Conservation (phyloP, 2,113 vertebrate genomes). For the Mastomys coucha region DNA sequence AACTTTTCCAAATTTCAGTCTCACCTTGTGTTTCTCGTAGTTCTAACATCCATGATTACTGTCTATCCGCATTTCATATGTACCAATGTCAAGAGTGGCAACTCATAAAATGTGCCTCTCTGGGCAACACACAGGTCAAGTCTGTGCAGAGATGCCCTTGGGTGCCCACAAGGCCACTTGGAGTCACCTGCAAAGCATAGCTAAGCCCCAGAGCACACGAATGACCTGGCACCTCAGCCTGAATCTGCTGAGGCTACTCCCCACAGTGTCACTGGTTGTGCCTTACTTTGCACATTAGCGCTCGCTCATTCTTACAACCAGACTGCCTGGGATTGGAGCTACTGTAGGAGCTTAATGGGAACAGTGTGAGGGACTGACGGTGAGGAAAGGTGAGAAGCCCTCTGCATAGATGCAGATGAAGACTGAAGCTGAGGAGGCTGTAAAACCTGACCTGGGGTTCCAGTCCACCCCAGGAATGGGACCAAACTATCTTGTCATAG, state of each 20-base stretch:
- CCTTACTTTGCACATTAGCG: slow-evolving; percentile 78
- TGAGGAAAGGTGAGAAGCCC: background rate
- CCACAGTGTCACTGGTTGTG: slow-evolving; percentile 72
- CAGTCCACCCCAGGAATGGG: background rate
- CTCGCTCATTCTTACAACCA: slow-evolving; percentile 75
- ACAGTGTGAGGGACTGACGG: background rate
- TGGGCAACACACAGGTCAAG: slow-evolving; percentile 36
- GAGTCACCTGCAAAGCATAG: slow-evolving; percentile 77
- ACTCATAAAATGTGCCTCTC: background rate
- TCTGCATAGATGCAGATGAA: background rate
- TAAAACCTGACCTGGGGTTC: background rate
- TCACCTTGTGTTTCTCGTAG: background rate
- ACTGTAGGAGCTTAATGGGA: slow-evolving; percentile 42
- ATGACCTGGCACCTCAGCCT: slow-evolving; percentile 65
- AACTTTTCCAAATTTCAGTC: background rate
- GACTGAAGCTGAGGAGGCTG: background rate
- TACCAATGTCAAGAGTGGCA: background rate
- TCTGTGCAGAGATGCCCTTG: slow-evolving; percentile 49
- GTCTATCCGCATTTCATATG: fast-evolving
- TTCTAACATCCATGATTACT: fast-evolving
- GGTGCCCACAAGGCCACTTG: slow-evolving; percentile 52
- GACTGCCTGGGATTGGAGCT: slow-evolving; percentile 73
- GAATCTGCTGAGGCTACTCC: slow-evolving; percentile 77
- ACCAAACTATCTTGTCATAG: no score
- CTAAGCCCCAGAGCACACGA: slow-evolving; percentile 66